Evolutionary conservation across 1,140 invertebrate species (phyloP).

Genomic region (Drosophila setifemur): DNA sequence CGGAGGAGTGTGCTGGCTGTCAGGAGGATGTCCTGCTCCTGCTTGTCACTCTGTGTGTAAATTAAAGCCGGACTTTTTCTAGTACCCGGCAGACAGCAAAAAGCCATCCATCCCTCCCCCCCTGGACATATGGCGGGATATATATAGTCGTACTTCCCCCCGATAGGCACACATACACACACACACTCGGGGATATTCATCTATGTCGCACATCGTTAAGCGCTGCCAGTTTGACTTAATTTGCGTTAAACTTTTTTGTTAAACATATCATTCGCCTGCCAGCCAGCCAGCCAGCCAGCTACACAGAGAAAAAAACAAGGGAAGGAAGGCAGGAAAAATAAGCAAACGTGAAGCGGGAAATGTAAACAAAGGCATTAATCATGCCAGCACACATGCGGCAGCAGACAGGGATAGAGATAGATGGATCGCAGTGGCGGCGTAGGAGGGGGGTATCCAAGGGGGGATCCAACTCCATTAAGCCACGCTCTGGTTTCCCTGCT

Average conservation of each 20-base stretch:
- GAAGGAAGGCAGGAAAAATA: slow-evolving; percentile 15
- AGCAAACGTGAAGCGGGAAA: slow-evolving; percentile 55
- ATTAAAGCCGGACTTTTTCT: no score
- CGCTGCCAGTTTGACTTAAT: slow-evolving; percentile 80
- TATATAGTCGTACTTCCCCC: no score
- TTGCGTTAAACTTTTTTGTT: slow-evolving; percentile 79
- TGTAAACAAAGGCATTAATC: slow-evolving; percentile 79
- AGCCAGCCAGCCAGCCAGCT: no score
- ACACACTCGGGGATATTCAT: slow-evolving; percentile 54
- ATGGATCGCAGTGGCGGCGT: slow-evolving; percentile 6
- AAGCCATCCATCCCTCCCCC: no score
- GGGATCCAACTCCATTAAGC: slow-evolving; percentile 34
- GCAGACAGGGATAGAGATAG: slow-evolving; percentile 25
- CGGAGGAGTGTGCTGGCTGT: not conserved
- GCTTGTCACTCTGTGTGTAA: slow-evolving; percentile 44
- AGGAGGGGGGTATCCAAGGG: not conserved
- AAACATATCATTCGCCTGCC: slow-evolving; percentile 68
- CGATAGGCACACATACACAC: not conserved
- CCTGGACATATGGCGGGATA: no score
- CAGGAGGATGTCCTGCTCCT: not conserved
- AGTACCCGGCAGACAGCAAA: no score
- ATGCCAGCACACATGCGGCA: slow-evolving; percentile 62
- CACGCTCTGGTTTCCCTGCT: slow-evolving; percentile 1
- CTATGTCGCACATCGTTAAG: slow-evolving; percentile 78
- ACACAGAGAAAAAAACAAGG: no score